Conservation (phyloP, 2,113 vertebrate species). For the Clarias gariepinus region DNA sequence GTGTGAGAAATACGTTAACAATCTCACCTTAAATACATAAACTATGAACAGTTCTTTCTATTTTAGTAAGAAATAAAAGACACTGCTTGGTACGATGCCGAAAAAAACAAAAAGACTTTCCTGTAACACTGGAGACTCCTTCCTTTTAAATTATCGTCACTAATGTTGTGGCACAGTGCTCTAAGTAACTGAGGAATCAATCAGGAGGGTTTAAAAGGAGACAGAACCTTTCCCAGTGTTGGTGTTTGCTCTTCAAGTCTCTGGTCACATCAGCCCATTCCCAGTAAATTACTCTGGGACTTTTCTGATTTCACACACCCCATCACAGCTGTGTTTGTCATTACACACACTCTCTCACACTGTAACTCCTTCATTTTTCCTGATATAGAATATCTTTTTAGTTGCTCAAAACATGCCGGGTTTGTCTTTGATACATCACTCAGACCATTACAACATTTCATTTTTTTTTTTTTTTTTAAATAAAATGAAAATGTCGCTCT, state of each 20-base stretch:
- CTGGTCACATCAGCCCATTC: constrained; percentile 13
- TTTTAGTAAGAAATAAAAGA: no score
- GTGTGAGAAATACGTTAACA: background rate
- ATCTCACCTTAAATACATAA: background rate
- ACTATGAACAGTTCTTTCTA: no score
- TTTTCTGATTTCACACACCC: constrained; percentile 1
- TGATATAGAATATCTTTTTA: constrained; percentile 32
- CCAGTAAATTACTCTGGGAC: background rate
- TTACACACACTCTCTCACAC: background rate
- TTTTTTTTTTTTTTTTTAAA: background rate
- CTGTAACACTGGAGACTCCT: background rate
- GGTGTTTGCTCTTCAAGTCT: background rate
- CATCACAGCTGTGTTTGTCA: constrained; percentile 18
- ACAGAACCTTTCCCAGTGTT: background rate
- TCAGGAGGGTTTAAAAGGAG: background rate
- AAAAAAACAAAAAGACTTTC: background rate
- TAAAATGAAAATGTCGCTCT: constrained; percentile 13
- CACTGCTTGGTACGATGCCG: background rate
- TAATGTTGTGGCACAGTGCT: background rate
- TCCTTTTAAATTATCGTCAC: background rate
- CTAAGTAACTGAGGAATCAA: background rate
- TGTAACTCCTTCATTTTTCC: background rate
- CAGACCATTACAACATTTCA: constrained; percentile 25
- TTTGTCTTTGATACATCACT: constrained; percentile 32
- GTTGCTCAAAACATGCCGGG: constrained; percentile 40